These are phyloP conservation scores for Aphis craccivora DNA, from an alignment of 1,140 invertebrate genomes.

Conservation along the genomic window DNA sequence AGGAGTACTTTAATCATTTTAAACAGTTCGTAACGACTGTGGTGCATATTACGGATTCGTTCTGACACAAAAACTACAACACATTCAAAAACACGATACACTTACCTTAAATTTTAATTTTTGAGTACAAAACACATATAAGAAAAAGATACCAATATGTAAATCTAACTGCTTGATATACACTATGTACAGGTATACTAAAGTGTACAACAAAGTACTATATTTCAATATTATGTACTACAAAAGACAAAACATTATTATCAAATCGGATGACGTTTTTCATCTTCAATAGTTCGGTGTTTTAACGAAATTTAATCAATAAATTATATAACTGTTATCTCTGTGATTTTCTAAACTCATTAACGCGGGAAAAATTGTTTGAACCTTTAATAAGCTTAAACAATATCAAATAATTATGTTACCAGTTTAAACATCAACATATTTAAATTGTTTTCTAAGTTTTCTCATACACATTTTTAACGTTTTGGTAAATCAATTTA, in stretches of 20 bases:
- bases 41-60: background rate
- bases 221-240: too few species aligned
- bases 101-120: conserved; percentile 6
- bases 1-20: conserved; percentile 7
- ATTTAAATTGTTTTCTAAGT: too few species aligned
- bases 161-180: background rate
- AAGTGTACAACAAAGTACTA: background rate
- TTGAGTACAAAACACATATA: background rate
- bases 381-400: background rate
- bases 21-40: background rate
- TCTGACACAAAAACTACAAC: background rate
- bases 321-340: conserved; percentile 3
- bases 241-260: background rate
- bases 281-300: background rate
- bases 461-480: background rate
- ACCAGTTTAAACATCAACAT: background rate
- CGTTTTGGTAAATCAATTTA: background rate
- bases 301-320: conserved; percentile 7
- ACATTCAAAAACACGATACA: background rate
- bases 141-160: background rate
- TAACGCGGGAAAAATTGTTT: background rate
- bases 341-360: background rate
- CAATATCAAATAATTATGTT: background rate
- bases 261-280: background rate
- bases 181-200: background rate